phyloP scores from a whole-genome alignment of 2,797 vertebrate genomes.

The Sarcoramphus papa region DNA sequence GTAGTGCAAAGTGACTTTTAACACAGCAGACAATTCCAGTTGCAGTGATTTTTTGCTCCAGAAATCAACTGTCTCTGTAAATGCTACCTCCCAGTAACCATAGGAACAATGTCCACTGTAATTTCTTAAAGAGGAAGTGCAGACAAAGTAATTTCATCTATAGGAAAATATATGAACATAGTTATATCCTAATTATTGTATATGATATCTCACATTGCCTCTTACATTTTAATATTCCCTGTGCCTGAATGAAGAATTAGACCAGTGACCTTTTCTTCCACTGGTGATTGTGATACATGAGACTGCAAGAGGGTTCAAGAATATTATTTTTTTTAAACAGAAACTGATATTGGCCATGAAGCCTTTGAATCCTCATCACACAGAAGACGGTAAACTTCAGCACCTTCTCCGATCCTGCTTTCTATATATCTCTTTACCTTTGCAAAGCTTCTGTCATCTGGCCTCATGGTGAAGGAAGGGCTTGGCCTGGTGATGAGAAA shows the following conservation, averaged over 20 bases:
- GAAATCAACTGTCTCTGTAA: neutral
- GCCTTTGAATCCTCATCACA: slow-evolving; percentile 21
- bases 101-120: slow-evolving; percentile 59
- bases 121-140: slow-evolving; percentile 62
- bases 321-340: neutral
- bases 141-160: slow-evolving; percentile 49
- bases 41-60: slow-evolving; percentile 26
- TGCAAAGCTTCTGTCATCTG: neutral
- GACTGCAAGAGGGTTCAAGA: slow-evolving; percentile 14
- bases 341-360: slow-evolving; percentile 20
- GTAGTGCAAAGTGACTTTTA: slow-evolving; percentile 18
- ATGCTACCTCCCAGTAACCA: slow-evolving; percentile 60
- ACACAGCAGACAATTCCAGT: neutral
- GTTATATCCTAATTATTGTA: slow-evolving; percentile 62
- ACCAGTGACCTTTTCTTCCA: slow-evolving; percentile 59
- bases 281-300: slow-evolving; percentile 52
- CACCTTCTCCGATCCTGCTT: neutral
- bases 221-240: slow-evolving; percentile 52
- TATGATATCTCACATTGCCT: slow-evolving; percentile 51
- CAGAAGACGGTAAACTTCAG: neutral
- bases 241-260: slow-evolving; percentile 58
- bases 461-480: neutral
- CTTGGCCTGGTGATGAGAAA: neutral
- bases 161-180: slow-evolving; percentile 59
- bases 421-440: neutral